phyloP scores from a whole-genome alignment of 2,113 vertebrate genomes.

The Camelus dromedarius region DNA sequence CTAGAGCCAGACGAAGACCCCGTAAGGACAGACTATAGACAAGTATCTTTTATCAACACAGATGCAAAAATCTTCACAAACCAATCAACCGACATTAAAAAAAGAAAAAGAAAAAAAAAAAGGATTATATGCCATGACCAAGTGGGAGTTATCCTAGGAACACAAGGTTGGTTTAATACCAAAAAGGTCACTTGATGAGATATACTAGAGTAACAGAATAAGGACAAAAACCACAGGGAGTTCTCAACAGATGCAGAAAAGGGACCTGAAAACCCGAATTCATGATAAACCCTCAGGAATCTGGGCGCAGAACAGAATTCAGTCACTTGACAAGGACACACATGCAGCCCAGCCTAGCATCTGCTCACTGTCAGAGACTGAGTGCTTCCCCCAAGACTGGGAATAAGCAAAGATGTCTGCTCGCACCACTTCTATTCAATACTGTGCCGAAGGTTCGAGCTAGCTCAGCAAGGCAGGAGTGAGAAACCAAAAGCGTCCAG shows the following conservation, averaged over 20 bases:
- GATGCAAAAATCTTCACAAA: not conserved
- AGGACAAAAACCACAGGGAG: not conserved
- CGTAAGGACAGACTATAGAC: rapidly evolving
- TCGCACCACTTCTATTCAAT: rapidly evolving
- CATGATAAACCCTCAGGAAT: not conserved
- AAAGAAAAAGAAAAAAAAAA: not conserved
- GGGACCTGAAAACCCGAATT: not conserved
- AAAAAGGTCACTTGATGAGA: not conserved
- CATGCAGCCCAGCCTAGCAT: not conserved
- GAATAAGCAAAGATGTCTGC: not conserved
- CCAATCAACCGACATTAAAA: not conserved
- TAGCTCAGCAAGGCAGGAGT: not conserved
- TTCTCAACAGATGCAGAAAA: not conserved
- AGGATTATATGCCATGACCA: not conserved
- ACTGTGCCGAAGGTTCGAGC: rapidly evolving
- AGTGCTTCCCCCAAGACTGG: not conserved
- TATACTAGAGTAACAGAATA: not conserved
- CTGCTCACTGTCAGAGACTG: not conserved
- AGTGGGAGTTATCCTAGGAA: not conserved
- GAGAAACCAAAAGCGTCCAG: not conserved
- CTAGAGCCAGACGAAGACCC: not conserved
- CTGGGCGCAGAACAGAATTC: not conserved
- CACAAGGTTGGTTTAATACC: not conserved
- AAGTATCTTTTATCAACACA: not conserved
- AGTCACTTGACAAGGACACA: not conserved